These are phyloP conservation scores for Thripadectes ignobilis DNA, from an alignment of 2,797 vertebrate genomes.

Conservation along the genomic window DNA sequence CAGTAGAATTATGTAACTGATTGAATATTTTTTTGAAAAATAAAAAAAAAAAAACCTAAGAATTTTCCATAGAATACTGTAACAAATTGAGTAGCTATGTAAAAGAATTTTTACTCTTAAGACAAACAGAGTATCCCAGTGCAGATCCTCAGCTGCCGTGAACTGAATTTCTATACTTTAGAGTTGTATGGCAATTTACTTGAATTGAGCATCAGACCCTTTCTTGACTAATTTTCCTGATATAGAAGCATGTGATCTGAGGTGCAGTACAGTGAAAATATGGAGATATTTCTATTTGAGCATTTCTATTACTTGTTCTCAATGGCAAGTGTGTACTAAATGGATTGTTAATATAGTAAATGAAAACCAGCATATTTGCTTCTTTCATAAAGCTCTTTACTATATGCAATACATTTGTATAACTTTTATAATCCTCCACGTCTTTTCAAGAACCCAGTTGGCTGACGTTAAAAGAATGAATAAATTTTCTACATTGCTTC, in stretches of 20 bases:
- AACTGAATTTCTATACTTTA: neutral
- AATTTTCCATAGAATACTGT: neutral
- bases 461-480: neutral
- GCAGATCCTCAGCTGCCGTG: neutral
- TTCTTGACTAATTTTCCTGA: neutral
- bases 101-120: neutral
- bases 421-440: neutral
- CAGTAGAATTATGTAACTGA: neutral
- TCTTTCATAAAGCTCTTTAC: conserved; percentile 7
- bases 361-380: neutral
- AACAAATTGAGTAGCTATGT: neutral
- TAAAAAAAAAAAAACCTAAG: neutral
- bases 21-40: neutral
- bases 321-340: neutral
- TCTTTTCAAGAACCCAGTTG: neutral
- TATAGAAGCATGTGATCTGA: neutral
- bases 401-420: neutral
- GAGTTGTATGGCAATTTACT: neutral
- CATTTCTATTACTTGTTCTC: neutral
- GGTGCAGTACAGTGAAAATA: neutral
- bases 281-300: neutral
- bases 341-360: neutral
- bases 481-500: conserved; percentile 8
- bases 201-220: neutral
- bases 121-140: neutral